Percentiles rank a stretch among this genome's conserved stretches.
These are phyloP conservation scores for Prionailurus viverrinus DNA, from an alignment of 2,113 vertebrate species.

Conservation along the genomic window DNA sequence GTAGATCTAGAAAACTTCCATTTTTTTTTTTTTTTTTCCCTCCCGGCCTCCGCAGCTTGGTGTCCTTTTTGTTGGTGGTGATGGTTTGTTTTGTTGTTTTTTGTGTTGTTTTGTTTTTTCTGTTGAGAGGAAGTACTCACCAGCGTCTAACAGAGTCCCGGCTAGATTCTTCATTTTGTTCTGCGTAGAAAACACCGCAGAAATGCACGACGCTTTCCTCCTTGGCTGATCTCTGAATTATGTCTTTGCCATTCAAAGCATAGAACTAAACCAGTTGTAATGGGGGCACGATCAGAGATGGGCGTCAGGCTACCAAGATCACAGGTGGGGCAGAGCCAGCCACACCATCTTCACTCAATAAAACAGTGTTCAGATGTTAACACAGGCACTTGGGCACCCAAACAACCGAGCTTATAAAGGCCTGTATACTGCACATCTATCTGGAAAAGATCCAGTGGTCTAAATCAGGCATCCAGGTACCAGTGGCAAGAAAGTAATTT, in stretches of 20 bases:
- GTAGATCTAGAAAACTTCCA: background rate
- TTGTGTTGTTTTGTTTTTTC: background rate
- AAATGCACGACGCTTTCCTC: background rate
- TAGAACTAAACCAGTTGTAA: background rate
- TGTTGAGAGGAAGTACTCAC: background rate
- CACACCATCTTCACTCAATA: background rate
- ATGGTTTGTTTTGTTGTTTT: background rate
- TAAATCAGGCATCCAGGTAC: background rate
- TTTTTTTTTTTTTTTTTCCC: background rate
- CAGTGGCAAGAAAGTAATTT: background rate
- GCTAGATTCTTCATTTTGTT: background rate
- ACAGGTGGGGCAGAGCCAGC: background rate
- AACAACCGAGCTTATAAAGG: background rate
- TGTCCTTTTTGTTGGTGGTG: background rate
- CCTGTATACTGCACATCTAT: background rate
- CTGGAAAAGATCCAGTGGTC: background rate
- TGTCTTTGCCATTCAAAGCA: background rate
- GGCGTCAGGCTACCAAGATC: background rate
- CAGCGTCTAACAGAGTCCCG: background rate
- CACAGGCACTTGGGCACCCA: background rate
- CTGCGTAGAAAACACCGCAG: background rate
- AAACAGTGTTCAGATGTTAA: slow-evolving; percentile 40
- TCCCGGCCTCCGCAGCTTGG: too few species aligned
- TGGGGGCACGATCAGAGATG: background rate
- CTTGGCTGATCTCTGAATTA: background rate